A percentile compares a stretch with the other conserved stretches of the same genome.
Conservation (phyloP, 1,140 invertebrate species). For the Platorchestia sp. region DNA sequence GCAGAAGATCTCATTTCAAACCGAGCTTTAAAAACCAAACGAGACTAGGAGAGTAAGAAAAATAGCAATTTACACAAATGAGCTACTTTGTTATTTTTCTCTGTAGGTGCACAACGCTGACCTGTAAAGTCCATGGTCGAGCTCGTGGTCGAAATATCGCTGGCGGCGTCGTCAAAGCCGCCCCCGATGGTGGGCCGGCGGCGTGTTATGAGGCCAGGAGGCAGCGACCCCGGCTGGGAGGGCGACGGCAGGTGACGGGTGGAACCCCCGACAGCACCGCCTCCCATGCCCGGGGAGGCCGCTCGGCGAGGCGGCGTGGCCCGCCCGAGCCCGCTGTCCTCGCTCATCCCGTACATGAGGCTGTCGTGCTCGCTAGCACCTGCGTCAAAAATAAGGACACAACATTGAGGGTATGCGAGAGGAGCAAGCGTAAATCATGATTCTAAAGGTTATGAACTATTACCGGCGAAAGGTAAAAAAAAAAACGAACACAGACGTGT, state of each 20-base stretch:
- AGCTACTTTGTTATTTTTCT: background rate
- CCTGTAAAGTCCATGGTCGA: conserved; percentile 82
- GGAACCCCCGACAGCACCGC: conserved; percentile 61
- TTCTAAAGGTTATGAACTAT: background rate
- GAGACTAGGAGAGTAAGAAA: background rate
- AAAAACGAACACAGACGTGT: background rate
- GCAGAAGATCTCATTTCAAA: background rate
- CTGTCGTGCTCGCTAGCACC: conserved; percentile 67
- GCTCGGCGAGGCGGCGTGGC: conserved; percentile 68
- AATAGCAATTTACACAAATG: background rate
- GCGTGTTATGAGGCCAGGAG: conserved; percentile 84
- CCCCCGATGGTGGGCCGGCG: conserved; percentile 76
- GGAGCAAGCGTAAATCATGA: background rate
- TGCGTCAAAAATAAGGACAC: conserved; percentile 24
- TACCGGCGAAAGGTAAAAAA: no score
- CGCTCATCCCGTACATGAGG: conserved; percentile 67
- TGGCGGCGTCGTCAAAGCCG: conserved; percentile 86
- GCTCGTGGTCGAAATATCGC: conserved; percentile 83
- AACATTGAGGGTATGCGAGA: background rate
- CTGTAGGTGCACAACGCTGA: conserved; percentile 69
- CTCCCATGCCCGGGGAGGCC: conserved; percentile 66
- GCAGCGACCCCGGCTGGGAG: conserved; percentile 81
- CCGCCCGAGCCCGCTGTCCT: conserved; percentile 70
- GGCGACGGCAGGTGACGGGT: conserved; percentile 65
- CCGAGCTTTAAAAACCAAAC: background rate